A percentile compares a stretch with the other conserved stretches of the same genome.
Evolutionary conservation across 2,888 invertebrate genomes (phyloP).

Genomic region (Cistogaster globosa): DNA sequence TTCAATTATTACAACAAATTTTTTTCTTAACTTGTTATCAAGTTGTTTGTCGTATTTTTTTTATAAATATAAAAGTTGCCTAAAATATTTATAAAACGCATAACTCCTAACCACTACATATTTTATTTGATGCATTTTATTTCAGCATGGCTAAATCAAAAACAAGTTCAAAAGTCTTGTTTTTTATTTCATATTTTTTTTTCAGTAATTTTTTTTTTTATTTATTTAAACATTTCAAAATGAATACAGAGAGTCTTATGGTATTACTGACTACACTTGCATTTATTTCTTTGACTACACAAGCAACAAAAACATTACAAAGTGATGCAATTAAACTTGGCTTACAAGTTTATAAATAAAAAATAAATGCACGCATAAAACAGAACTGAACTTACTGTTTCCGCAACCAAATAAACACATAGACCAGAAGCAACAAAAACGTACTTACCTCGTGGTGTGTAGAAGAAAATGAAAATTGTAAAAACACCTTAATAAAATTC

Average conservation of each 20-base stretch:
- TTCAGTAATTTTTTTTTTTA: conserved; percentile 9
- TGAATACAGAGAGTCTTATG: neutral
- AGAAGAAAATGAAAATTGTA: conserved; percentile 15
- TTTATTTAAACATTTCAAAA: conserved; percentile 35
- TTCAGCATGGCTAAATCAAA: conserved; percentile 1
- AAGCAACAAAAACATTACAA: neutral
- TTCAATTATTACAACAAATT: conserved; percentile 17
- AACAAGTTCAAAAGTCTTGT: conserved; percentile 65
- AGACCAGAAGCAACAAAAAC: conserved; percentile 6
- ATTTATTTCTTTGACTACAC: neutral
- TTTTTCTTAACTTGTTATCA: conserved; percentile 12
- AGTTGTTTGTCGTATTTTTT: neutral
- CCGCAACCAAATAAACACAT: neutral
- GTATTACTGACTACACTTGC: neutral
- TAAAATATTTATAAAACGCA: conserved; percentile 45
- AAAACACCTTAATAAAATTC: conserved; percentile 59
- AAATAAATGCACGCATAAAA: conserved; percentile 55
- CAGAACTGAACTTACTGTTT: conserved; percentile 48
- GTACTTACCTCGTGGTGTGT: neutral
- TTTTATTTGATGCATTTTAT: conserved; percentile 25
- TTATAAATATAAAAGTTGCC: conserved; percentile 9
- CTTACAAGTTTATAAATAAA: conserved; percentile 29
- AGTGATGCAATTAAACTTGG: conserved; percentile 51
- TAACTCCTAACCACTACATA: conserved; percentile 23
- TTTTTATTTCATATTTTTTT: neutral